A percentile compares a stretch with the other conserved stretches of the same genome.
Evolutionary conservation across 1,140 invertebrate genomes (phyloP).

Genomic region (Ips nitidus): DNA sequence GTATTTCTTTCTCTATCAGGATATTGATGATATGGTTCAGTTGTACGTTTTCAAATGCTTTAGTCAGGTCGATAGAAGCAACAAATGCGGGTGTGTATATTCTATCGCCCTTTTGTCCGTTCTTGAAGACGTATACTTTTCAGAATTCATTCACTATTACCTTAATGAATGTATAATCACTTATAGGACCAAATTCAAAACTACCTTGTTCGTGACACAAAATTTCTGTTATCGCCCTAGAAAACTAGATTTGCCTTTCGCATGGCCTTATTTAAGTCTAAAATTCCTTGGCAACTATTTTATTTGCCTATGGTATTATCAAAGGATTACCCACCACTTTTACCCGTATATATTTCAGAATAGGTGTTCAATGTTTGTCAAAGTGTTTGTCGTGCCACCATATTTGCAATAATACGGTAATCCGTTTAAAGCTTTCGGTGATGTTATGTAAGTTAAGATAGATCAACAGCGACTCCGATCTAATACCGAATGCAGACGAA

Average conservation of each 20-base stretch:
- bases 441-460: conserved; percentile 26
- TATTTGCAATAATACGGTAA: conserved; percentile 36
- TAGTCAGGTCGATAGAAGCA: too few relatives aligned
- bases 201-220: neutral
- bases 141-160: too few relatives aligned
- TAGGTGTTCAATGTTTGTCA: conserved; percentile 20
- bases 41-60: too few relatives aligned
- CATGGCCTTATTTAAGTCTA: conserved; percentile 13
- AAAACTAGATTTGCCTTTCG: conserved; percentile 21
- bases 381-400: conserved; percentile 24
- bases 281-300: conserved; percentile 11
- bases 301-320: conserved; percentile 28
- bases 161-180: too few relatives aligned
- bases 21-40: too few relatives aligned
- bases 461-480: conserved; percentile 24
- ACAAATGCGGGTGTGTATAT: too few relatives aligned
- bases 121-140: too few relatives aligned
- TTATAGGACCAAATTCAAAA: too few relatives aligned
- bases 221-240: neutral
- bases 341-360: conserved; percentile 19
- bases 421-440: conserved; percentile 25
- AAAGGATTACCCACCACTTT: conserved; percentile 17
- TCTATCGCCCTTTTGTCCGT: too few relatives aligned
- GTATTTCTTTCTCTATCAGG: too few relatives aligned
- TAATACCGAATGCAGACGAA: conserved; percentile 35